Evolutionary conservation across 1,140 invertebrate species (phyloP), one percentile per base, ranked within the genome.

Genomic region (Luehdorfia chinensis): DNA sequence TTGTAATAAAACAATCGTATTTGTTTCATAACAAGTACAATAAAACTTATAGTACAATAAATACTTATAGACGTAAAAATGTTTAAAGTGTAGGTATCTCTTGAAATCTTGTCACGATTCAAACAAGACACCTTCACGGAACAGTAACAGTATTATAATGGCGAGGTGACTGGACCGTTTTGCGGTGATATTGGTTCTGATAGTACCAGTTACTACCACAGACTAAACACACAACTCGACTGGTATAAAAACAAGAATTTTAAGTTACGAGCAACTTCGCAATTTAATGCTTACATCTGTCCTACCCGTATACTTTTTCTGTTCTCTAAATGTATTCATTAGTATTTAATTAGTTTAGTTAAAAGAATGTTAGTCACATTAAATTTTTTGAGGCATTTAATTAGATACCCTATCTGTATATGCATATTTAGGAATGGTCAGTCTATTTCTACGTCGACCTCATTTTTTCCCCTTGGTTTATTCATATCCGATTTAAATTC

Each of bases 41-140:
- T n/a, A n/a, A n/a, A n/a, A n/a, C n/a, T n/a, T n/a, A n/a, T n/a
- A n/a, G n/a, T 39, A 50, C 30, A 59, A 59, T 51, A 60, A 58
- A 70, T 66, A 72, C 61, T 66, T 65, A 56, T 63, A 54, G 67
- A 71, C 51, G 56, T 53, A 48, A 46, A 55, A 50, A 53, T 59
- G 50, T 62, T 62, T 60, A 54, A 52, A 47, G 28, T 52, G 49
- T 61, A 69, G n/a, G n/a, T 75, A 79, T 79, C 76, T 57, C 11
- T 51, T 48, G 52, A 53, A 55, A 75, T 78, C 75, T 71, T 18
- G 66, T 71, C 74, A 80, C 74, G 70, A 77, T 62, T 63, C 54
- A 55, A 70, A 76, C 65, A 63, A 78, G 65, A 69, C 63, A 56
- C 65, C 67, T 61, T 49, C 39, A 59, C 57, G 47, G 51, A 62